Base-by-base conservation (phyloP, 2,888 invertebrate genomes). In the Apantesis nais region DNA sequence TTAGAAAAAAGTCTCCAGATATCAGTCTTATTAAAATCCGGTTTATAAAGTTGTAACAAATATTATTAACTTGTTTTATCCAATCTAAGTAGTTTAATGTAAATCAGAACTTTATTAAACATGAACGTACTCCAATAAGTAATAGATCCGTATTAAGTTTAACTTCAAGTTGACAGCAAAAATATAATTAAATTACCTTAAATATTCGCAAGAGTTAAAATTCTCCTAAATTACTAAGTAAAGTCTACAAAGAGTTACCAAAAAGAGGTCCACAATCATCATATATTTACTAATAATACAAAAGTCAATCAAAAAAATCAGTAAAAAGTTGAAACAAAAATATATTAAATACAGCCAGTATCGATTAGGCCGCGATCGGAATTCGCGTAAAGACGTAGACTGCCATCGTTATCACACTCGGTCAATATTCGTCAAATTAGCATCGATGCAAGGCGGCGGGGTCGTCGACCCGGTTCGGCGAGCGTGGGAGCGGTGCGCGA, bases 351-450 rank as follows among this genome's bases (percentile, higher is more conserved):
- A 71, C 68, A 78, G 74, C 75, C 67, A 60, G 72, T 67, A 78
- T 79, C 78, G 74, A 74, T 81, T 78, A 77, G 77, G 67, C 69
- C 58, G n/a, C 74, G 69, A 74, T 80, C 68, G 75, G 77, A 75
- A 80, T 83, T 80, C 73, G 77, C 80, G 79, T 80, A 82, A 77
- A 79, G 70, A 71, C 69, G 68, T 52, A 60, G 70, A 68, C 74
- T 70, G 68, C 66, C 75, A 79, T 80, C 83, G 83, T 82, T 82
- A 82, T 82, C 83, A 81, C 77, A 77, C 78, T 75, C 78, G 77
- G 81, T 78, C 80, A 82, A 85, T 86, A 90, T 90, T 92, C 91
- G 92, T 91, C 93, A 92, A 92, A 92, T 92, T 90, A 91, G 85
- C 90, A 91, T 92, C 84, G 88, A 88, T 91, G 92, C 92, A 91